Conservation (phyloP, 2,888 invertebrate genomes). For the Pimpla rufipes region DNA sequence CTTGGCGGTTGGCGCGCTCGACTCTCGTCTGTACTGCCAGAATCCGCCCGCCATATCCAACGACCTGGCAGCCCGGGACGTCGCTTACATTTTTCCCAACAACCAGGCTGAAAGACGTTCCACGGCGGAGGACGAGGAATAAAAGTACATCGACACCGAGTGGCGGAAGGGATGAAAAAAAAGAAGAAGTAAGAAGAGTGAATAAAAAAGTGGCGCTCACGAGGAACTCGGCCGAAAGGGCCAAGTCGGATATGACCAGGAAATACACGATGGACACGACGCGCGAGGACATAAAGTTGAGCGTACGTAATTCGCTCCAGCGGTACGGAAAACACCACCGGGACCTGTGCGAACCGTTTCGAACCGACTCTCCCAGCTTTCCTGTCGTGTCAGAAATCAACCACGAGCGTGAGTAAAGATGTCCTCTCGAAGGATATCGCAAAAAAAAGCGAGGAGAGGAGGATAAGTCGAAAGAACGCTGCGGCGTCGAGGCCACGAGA, state of each 20-base stretch:
- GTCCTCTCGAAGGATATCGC: conserved; percentile 39
- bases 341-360: conserved; percentile 14
- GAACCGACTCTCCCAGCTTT: conserved; percentile 20
- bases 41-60: conserved; percentile 23
- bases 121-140: conserved; percentile 42
- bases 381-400: conserved; percentile 24
- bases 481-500: background rate
- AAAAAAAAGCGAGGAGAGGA: conserved; percentile 10
- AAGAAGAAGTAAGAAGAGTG: conserved; percentile 54
- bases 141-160: conserved; percentile 36
- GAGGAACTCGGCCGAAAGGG: conserved; percentile 21
- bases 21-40: conserved; percentile 16
- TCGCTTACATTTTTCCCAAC: conserved; percentile 59
- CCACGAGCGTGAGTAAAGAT: conserved; percentile 11
- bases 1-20: conserved; percentile 39
- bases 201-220: conserved; percentile 70
- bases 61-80: conserved; percentile 52
- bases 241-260: conserved; percentile 37
- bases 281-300: conserved; percentile 70
- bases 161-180: conserved; percentile 46
- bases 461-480: conserved; percentile 19
- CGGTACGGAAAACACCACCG: conserved; percentile 56
- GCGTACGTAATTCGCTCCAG: conserved; percentile 70
- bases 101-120: conserved; percentile 46
- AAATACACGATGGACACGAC: conserved; percentile 63